Evolutionary conservation across 2,888 invertebrate genomes (phyloP).

Genomic region (Epistrophe eligans): DNA sequence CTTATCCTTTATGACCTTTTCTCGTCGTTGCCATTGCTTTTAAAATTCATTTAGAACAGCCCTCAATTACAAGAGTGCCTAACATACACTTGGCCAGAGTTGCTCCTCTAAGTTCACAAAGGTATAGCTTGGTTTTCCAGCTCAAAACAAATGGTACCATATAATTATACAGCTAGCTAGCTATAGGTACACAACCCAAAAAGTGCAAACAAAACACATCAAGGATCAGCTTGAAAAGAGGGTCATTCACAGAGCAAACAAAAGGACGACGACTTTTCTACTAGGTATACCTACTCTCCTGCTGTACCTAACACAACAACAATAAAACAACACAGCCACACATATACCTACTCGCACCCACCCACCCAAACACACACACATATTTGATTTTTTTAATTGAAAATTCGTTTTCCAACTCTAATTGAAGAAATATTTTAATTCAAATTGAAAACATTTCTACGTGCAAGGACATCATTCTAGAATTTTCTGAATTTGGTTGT

Average conservation of each 20-base stretch:
- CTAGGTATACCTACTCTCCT: neutral
- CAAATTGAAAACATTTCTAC: slow-evolving; percentile 58
- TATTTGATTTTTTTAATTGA: slow-evolving; percentile 73
- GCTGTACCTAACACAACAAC: neutral
- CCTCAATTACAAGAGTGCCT: slow-evolving; percentile 69
- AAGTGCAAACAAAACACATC: slow-evolving; percentile 69
- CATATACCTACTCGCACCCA: neutral
- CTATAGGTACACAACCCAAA: slow-evolving; percentile 45
- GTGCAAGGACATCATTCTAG: slow-evolving; percentile 23
- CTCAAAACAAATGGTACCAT: slow-evolving; percentile 55
- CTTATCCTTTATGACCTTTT: slow-evolving; percentile 60
- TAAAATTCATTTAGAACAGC: slow-evolving; percentile 72
- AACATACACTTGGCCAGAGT: slow-evolving; percentile 55
- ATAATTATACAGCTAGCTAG: neutral
- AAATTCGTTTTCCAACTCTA: slow-evolving; percentile 69
- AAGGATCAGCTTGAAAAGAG: slow-evolving; percentile 61
- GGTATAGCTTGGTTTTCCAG: slow-evolving; percentile 26
- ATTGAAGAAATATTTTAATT: slow-evolving; percentile 73
- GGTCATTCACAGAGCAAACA: slow-evolving; percentile 70
- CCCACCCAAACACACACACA: slow-evolving; percentile 28
- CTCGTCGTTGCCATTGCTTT: slow-evolving; percentile 37
- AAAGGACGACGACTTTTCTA: slow-evolving; percentile 52
- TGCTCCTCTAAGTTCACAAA: slow-evolving; percentile 30
- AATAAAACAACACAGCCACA: neutral
- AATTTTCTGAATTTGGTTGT: neutral